Base-by-base conservation (phyloP, 1,140 invertebrate species). In the Leptinotarsa undecemlineata region DNA sequence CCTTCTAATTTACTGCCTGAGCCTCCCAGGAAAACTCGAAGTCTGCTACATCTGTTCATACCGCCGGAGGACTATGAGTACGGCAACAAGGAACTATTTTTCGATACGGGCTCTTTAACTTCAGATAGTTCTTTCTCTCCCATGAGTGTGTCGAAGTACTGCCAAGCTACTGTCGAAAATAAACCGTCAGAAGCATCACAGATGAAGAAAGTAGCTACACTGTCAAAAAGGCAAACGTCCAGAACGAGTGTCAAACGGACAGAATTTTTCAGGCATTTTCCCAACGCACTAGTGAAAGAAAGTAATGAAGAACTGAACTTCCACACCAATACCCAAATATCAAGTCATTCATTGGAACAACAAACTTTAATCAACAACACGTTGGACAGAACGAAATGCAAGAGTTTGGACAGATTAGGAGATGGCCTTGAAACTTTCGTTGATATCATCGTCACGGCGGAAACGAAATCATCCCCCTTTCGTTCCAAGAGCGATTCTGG, bases 381-480 rank as follows among this genome's bases (percentile, higher is more conserved):
- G 19, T 60, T 17, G 23, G 67, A 86, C n/a, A 88, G 88, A 68
- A 86, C 89, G 48, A 86, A 92, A 67, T 92, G 91, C 2, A 94
- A 94, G 85, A 94, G 92, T 73, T 84, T 94, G 47, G 93, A 95
- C 74, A 88, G 92, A 68, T 91, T 94, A 5, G 92, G 93, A 78
- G 92, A 94, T 78, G 91, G 91, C 13, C 82, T 93, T 0, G 91
- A 93, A 74, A 89, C 91, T 1, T 89, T 92, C 87, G 89, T 92
- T 0, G 90, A 92, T 79, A 92, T 93, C 20, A 89, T 93, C 1
- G 86, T 92, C 17, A 88, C 88, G 6, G 75, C 86, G 81, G 79
- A 87, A 86, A 21, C 84, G 82, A 76, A 85, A 75, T 79, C 74
- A 64, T 33, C 73, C 0, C 62, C 75, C 68, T 33, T 47, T 19